phyloP scores from a whole-genome alignment of 92 coral and sea anemone genomes.

The Bergia puertoricense region DNA sequence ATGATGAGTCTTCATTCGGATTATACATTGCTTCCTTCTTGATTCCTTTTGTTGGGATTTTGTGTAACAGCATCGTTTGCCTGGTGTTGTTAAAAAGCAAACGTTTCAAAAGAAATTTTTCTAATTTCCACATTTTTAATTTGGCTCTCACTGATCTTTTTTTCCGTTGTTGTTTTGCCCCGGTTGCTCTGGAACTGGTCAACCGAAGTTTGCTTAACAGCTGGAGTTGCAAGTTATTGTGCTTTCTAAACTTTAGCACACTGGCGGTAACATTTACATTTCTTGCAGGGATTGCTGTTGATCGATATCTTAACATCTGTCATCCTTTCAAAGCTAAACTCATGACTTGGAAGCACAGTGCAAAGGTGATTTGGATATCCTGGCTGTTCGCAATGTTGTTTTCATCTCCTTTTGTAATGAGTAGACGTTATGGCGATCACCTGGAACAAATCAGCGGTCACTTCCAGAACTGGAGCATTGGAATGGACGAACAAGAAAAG shows the following conservation, averaged over 20 bases:
- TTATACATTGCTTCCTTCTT: neutral
- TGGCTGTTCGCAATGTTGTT: constrained; percentile 50
- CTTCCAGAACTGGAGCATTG: constrained; percentile 18
- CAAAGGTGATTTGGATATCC: constrained; percentile 38
- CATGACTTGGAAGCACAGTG: constrained; percentile 57
- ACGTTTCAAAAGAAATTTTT: constrained; percentile 33
- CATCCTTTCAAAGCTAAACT: constrained; percentile 50
- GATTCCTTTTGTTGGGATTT: constrained; percentile 14
- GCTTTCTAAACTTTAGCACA: constrained; percentile 19
- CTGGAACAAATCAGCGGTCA: neutral
- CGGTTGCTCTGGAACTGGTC: neutral
- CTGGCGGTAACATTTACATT: constrained; percentile 21
- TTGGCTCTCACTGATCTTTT: constrained; percentile 26
- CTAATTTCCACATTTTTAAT: constrained; percentile 36
- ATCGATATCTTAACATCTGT: constrained; percentile 32
- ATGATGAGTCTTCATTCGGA: neutral
- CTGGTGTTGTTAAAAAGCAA: constrained; percentile 14
- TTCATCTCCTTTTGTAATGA: constrained; percentile 45
- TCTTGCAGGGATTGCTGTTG: constrained; percentile 35
- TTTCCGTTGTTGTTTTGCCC: constrained; percentile 21
- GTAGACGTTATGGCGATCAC: constrained; percentile 29
- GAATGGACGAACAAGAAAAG: neutral
- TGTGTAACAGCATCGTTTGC: constrained; percentile 23
- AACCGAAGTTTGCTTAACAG: neutral
- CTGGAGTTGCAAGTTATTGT: constrained; percentile 27